A percentile compares a stretch with the other conserved stretches of the same genome.
Conservation (phyloP, 2,797 vertebrate species). For the Syndactyla subalaris region DNA sequence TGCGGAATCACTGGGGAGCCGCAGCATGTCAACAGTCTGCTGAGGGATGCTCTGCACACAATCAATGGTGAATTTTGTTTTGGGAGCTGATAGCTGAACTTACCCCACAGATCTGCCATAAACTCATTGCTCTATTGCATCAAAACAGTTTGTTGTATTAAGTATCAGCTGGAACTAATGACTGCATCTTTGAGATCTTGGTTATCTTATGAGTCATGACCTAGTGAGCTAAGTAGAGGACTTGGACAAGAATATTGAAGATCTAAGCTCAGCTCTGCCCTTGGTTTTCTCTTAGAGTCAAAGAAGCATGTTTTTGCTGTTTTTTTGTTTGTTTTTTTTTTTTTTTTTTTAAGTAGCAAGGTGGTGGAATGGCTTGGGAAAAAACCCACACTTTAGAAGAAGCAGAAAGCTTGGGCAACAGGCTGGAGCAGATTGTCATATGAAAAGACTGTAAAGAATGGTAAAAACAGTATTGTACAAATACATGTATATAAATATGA, state of each 20-base stretch:
- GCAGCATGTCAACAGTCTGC: not conserved
- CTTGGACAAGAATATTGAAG: not conserved
- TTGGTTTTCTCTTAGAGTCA: not conserved
- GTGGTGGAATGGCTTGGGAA: not conserved
- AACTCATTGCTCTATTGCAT: not conserved
- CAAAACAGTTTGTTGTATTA: not conserved
- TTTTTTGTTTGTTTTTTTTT: not conserved
- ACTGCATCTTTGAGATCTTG: not conserved
- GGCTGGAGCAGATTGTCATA: not conserved
- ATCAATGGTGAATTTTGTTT: constrained; percentile 26
- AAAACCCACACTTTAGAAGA: not conserved
- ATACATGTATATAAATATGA: too few relatives aligned
- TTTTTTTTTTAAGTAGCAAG: not conserved
- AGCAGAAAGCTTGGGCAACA: not conserved
- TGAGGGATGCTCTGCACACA: not conserved
- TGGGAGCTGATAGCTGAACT: not conserved
- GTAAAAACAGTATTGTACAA: not conserved
- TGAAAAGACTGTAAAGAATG: not conserved
- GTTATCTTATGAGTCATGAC: not conserved
- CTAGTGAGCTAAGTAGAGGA: not conserved
- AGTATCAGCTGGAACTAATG: constrained; percentile 15
- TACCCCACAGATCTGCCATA: not conserved
- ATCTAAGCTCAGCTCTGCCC: not conserved
- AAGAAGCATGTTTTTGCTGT: not conserved
- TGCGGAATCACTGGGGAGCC: constrained; percentile 29